Evolutionary conservation across 2,888 invertebrate genomes (phyloP).

Genomic region (Eristalis arbustorum): DNA sequence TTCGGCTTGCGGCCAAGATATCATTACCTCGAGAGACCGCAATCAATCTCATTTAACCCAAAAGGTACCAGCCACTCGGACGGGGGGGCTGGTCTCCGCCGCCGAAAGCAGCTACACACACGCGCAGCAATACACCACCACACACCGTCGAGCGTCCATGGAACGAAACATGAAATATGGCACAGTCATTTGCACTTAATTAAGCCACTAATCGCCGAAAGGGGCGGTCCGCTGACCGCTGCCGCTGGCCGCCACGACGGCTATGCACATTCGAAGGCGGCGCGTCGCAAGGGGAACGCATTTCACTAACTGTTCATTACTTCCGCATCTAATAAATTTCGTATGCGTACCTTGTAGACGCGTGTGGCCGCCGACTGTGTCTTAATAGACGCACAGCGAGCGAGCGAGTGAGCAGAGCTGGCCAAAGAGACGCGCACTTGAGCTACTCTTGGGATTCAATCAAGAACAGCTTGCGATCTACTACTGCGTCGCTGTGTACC

Average conservation of each 20-base stretch:
- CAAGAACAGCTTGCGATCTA: slow-evolving; percentile 35
- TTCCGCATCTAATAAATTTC: slow-evolving; percentile 69
- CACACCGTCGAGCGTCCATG: not conserved
- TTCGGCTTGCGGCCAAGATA: slow-evolving; percentile 11
- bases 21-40: slow-evolving; percentile 19
- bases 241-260: too few relatives aligned
- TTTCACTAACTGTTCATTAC: slow-evolving; percentile 68
- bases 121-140: not conserved
- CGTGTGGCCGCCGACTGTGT: slow-evolving; percentile 50
- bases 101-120: slow-evolving; percentile 7
- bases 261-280: not conserved
- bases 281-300: slow-evolving; percentile 29
- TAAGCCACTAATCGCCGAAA: slow-evolving; percentile 50
- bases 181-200: slow-evolving; percentile 62
- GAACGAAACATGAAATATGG: slow-evolving; percentile 39
- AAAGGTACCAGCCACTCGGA: not conserved
- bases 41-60: slow-evolving; percentile 41
- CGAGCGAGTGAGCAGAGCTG: not conserved
- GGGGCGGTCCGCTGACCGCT: slow-evolving; percentile 6
- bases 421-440: not conserved
- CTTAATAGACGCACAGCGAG: slow-evolving; percentile 8
- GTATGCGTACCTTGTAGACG: slow-evolving; percentile 61
- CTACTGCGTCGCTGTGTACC: slow-evolving; percentile 48
- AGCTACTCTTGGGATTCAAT: slow-evolving; percentile 50
- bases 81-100: not conserved